Percentiles rank a stretch among this genome's conserved stretches.
phyloP scores from a whole-genome alignment of 2,888 invertebrate genomes.

The Sphecodes monilicornis region DNA sequence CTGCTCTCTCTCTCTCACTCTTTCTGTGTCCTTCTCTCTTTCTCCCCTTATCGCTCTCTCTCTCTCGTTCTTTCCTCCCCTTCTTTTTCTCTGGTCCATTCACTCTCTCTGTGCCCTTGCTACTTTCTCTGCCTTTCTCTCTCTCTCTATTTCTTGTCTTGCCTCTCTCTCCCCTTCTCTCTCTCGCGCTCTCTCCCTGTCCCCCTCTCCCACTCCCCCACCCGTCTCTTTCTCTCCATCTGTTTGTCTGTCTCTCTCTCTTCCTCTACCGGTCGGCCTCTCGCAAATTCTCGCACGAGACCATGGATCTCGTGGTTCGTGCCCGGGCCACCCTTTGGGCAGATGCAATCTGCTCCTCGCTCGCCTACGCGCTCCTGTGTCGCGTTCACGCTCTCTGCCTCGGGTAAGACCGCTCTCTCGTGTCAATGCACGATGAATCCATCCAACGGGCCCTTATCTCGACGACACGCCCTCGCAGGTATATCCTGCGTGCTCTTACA shows the following conservation, averaged over 20 bases:
- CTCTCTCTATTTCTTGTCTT: no score
- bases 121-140: no score
- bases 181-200: background rate
- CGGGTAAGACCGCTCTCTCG: constrained; percentile 57
- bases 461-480: constrained; percentile 33
- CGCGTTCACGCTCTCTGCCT: constrained; percentile 44
- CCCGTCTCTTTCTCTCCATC: no score
- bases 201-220: no score
- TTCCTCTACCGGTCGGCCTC: background rate
- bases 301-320: background rate
- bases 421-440: constrained; percentile 68
- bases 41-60: background rate
- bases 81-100: background rate
- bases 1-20: background rate
- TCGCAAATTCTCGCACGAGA: constrained; percentile 5
- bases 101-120: no score
- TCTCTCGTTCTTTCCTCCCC: background rate
- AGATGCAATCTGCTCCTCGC: constrained; percentile 53
- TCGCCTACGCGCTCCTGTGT: constrained; percentile 30
- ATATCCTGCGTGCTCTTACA: constrained; percentile 8
- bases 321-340: constrained; percentile 18
- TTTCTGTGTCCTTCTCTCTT: no score
- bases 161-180: background rate
- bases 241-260: background rate
- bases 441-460: constrained; percentile 50